Conservation (phyloP, 2,113 vertebrate genomes). For the Clarias batrachus region DNA sequence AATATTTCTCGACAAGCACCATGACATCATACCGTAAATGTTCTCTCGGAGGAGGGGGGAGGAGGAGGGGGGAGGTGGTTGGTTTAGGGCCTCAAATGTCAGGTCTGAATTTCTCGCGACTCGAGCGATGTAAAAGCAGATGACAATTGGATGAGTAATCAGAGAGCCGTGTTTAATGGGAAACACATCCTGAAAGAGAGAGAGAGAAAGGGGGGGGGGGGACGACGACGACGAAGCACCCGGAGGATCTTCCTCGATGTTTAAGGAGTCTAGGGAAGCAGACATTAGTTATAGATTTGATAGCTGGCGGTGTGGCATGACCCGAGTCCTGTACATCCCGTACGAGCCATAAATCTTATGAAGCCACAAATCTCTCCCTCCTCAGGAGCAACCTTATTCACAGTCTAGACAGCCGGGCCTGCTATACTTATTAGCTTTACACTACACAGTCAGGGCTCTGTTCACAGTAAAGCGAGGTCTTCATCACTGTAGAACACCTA, state of each 20-base stretch:
- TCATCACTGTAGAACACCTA: neutral
- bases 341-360: neutral
- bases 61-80: neutral
- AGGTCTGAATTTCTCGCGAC: conserved; percentile 11
- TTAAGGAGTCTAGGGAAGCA: neutral
- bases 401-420: conserved; percentile 9
- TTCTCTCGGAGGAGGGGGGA: neutral
- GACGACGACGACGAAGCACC: neutral
- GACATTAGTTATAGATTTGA: neutral
- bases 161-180: conserved; percentile 12
- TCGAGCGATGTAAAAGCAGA: neutral
- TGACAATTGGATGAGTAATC: conserved; percentile 48
- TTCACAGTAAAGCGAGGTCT: neutral
- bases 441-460: neutral
- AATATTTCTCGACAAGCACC: conserved; percentile 21
- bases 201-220: too few species aligned
- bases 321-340: neutral
- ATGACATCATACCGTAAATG: conserved; percentile 39
- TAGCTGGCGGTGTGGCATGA: neutral
- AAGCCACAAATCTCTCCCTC: neutral
- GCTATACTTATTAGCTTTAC: conserved; percentile 22
- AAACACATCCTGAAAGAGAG: neutral
- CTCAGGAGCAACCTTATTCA: conserved; percentile 9
- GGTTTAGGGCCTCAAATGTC: neutral
- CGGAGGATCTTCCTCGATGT: neutral